Conservation (phyloP, 2,888 invertebrate species). For the Phalangium opilio region DNA sequence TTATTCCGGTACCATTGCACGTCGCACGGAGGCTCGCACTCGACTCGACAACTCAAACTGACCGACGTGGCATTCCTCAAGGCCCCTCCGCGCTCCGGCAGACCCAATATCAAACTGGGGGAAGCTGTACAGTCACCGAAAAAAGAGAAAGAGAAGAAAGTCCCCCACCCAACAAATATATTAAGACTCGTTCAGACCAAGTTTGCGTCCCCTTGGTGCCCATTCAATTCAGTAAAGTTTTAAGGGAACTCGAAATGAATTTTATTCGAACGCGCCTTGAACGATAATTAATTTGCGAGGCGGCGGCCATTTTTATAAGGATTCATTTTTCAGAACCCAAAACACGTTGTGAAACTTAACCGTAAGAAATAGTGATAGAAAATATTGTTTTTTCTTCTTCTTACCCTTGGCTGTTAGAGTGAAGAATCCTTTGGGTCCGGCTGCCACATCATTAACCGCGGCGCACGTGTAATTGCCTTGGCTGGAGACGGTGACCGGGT, state of each 20-base stretch:
- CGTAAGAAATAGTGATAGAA: too few relatives aligned
- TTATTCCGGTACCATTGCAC: conserved; percentile 73
- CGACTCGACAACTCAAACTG: conserved; percentile 65
- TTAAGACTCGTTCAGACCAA: too few relatives aligned
- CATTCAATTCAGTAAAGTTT: too few relatives aligned
- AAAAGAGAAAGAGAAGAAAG: too few relatives aligned
- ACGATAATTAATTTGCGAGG: too few relatives aligned
- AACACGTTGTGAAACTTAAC: too few relatives aligned
- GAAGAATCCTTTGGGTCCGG: conserved; percentile 49
- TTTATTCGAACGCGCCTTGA: too few relatives aligned
- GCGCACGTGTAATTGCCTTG: conserved; percentile 78
- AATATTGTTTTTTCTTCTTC: neutral
- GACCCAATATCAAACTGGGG: conserved; percentile 68
- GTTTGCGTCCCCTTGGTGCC: too few relatives aligned
- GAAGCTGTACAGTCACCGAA: conserved; percentile 43
- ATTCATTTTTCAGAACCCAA: too few relatives aligned
- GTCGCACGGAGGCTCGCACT: conserved; percentile 71
- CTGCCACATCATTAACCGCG: conserved; percentile 70
- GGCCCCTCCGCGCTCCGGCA: conserved; percentile 63
- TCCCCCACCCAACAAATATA: too few relatives aligned
- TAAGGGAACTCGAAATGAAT: too few relatives aligned
- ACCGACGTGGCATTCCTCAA: conserved; percentile 43
- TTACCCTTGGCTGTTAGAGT: conserved; percentile 19
- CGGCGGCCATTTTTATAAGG: too few relatives aligned
- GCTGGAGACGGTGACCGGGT: conserved; percentile 66